Conservation (phyloP, 2,797 vertebrate genomes). For the Forpus xanthops region DNA sequence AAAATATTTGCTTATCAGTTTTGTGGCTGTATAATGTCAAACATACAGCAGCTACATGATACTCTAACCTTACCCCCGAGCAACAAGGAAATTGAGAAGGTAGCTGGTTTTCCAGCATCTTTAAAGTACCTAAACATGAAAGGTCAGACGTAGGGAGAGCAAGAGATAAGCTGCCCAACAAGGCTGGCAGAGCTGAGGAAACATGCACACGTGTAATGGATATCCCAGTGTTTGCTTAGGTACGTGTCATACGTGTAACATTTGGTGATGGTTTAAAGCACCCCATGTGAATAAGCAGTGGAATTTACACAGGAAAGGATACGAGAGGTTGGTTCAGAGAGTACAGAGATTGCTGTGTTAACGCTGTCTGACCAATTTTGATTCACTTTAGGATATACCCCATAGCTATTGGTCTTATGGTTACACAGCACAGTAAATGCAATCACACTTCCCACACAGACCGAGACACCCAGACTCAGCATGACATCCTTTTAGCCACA, state of each 20-base stretch:
- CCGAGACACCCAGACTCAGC: neutral
- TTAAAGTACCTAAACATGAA: constrained; percentile 21
- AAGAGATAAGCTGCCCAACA: constrained; percentile 48
- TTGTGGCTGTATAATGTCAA: constrained; percentile 19
- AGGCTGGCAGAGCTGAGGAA: constrained; percentile 26
- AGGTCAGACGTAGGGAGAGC: constrained; percentile 5
- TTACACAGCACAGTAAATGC: neutral
- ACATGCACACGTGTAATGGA: neutral
- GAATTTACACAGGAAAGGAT: neutral
- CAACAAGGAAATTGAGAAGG: constrained; percentile 36
- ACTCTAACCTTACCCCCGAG: constrained; percentile 56
- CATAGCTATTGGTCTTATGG: neutral
- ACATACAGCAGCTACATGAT: constrained; percentile 1
- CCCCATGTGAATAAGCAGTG: neutral
- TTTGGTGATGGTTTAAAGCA: constrained; percentile 2
- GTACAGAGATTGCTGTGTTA: neutral
- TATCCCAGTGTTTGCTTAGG: constrained; percentile 15
- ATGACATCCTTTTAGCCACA: neutral
- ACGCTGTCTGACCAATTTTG: neutral
- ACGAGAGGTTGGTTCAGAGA: neutral
- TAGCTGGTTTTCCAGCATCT: constrained; percentile 18
- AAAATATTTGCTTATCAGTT: constrained; percentile 62
- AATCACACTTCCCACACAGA: neutral
- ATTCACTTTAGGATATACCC: neutral
- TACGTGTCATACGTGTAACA: neutral